These are phyloP conservation scores for Drosophila meridiana DNA, from an alignment of 2,888 invertebrate genomes.

Conservation along the genomic window DNA sequence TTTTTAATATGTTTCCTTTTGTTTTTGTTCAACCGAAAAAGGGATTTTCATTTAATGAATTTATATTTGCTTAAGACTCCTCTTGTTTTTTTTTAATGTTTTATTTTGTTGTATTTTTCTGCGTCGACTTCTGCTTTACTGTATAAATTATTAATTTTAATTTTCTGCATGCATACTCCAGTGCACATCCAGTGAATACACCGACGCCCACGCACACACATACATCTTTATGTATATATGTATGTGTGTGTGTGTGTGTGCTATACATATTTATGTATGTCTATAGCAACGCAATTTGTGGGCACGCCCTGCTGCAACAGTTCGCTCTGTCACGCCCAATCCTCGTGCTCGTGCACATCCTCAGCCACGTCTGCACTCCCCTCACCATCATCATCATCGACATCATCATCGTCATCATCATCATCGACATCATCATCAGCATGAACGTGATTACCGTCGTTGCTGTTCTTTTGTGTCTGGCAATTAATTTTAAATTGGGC, in stretches of 20 bases:
- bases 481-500: slow-evolving; percentile 84
- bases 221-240: background rate
- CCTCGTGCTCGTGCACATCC: slow-evolving; percentile 17
- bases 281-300: slow-evolving; percentile 35
- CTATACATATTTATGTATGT: background rate
- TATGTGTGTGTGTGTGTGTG: background rate
- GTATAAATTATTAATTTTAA: slow-evolving; percentile 84
- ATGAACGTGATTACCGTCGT: slow-evolving; percentile 34
- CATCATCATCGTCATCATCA: background rate
- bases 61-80: slow-evolving; percentile 24
- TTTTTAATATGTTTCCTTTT: slow-evolving; percentile 52
- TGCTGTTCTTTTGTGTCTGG: slow-evolving; percentile 81
- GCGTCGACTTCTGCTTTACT: slow-evolving; percentile 53
- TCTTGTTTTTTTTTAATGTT: background rate
- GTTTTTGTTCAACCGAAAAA: slow-evolving; percentile 39
- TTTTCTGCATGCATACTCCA: slow-evolving; percentile 83
- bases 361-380: slow-evolving; percentile 6
- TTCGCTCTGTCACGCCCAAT: slow-evolving; percentile 29
- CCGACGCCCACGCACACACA: slow-evolving; percentile 12
- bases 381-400: slow-evolving; percentile 11
- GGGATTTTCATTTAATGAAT: slow-evolving; percentile 56
- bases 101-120: background rate
- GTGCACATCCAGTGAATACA: slow-evolving; percentile 54
- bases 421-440: slow-evolving; percentile 9
- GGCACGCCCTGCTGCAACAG: slow-evolving; percentile 53